Evolutionary conservation across 2,113 vertebrate species (phyloP).

Genomic region (Ceuthmochares aereus): DNA sequence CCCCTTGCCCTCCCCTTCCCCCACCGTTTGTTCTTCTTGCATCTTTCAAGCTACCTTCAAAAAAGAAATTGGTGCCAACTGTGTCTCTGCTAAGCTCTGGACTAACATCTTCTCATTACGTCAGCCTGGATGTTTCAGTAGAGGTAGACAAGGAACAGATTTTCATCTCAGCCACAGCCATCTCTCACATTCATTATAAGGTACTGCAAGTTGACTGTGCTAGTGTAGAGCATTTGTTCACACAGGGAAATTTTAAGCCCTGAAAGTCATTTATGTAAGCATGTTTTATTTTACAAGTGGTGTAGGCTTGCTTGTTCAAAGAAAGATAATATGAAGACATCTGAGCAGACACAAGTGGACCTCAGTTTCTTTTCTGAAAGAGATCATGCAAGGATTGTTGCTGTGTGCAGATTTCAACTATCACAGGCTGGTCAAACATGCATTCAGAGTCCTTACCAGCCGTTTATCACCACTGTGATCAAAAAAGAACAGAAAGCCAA

Average conservation of each 20-base stretch:
- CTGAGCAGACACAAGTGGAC: background rate
- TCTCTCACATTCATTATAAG: background rate
- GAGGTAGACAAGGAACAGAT: background rate
- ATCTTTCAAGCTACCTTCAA: background rate
- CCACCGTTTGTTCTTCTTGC: background rate
- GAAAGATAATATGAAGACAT: background rate
- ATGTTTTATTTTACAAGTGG: background rate
- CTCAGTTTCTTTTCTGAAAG: slow-evolving; percentile 53
- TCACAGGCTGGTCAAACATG: background rate
- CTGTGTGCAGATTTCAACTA: background rate
- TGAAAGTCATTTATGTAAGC: background rate
- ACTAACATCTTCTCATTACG: background rate
- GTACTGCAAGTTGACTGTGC: background rate
- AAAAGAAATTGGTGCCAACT: slow-evolving; percentile 10
- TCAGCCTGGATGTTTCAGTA: background rate
- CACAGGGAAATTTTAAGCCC: background rate
- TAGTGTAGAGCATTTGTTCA: background rate
- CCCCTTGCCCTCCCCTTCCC: background rate
- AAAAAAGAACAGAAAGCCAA: slow-evolving; percentile 37
- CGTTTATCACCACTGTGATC: slow-evolving; percentile 25
- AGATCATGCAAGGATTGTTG: background rate
- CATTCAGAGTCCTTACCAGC: slow-evolving; percentile 31
- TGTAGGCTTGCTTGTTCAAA: background rate
- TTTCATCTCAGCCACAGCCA: background rate
- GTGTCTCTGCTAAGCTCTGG: background rate